Conservation (phyloP, 2,888 invertebrate species). For the Cataglyphis albicans region DNA sequence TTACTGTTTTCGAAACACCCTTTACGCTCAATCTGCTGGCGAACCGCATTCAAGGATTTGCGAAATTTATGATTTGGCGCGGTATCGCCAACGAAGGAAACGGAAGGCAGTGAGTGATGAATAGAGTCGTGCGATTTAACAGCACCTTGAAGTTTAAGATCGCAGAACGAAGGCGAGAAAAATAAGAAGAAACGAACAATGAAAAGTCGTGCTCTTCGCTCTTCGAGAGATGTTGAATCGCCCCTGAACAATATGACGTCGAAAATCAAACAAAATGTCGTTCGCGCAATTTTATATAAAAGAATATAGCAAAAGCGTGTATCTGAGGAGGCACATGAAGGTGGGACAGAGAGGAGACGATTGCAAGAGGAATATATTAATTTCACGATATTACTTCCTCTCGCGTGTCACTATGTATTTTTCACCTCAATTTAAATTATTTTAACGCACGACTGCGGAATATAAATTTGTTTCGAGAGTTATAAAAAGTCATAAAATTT, state of each 20-base stretch:
- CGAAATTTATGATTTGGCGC: slow-evolving; percentile 55
- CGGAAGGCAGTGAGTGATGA: slow-evolving; percentile 56
- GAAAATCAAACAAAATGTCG: slow-evolving; percentile 19
- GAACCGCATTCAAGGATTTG: slow-evolving; percentile 52
- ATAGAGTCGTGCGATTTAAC: slow-evolving; percentile 55
- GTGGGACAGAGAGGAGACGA: neutral
- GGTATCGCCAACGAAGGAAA: slow-evolving; percentile 42
- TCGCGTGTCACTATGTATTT: neutral
- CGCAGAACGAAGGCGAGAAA: slow-evolving; percentile 38
- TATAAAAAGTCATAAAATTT: neutral
- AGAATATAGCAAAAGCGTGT: neutral
- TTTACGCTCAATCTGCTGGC: slow-evolving; percentile 49
- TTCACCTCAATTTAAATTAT: neutral
- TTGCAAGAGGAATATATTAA: neutral
- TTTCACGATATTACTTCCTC: neutral
- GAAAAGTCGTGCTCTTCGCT: slow-evolving; percentile 27
- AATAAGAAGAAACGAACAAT: slow-evolving; percentile 38
- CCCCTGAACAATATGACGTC: slow-evolving; percentile 9
- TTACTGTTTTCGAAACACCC: slow-evolving; percentile 40
- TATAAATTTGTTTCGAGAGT: neutral
- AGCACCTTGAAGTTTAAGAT: slow-evolving; percentile 54
- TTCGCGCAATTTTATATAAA: slow-evolving; percentile 10
- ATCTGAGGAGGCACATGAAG: neutral
- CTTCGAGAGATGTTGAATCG: slow-evolving; percentile 10
- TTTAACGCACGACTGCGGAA: neutral